Evolutionary conservation across 2,888 invertebrate genomes (phyloP).

Genomic region (Reticulitermes lucifugus): DNA sequence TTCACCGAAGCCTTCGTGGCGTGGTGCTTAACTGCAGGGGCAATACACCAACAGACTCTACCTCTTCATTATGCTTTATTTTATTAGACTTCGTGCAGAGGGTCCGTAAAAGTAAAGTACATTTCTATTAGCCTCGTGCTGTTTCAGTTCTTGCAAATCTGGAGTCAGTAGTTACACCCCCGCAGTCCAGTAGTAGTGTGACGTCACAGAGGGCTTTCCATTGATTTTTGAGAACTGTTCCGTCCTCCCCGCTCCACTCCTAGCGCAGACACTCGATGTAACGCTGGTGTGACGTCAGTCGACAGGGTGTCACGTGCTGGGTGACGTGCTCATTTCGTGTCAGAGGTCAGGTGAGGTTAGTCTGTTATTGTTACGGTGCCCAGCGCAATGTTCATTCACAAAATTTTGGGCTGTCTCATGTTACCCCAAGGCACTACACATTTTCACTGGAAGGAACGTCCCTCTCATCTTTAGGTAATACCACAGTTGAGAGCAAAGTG

Average conservation of each 20-base stretch:
- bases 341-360: constrained; percentile 40
- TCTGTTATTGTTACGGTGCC: background rate
- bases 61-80: no score
- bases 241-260: background rate
- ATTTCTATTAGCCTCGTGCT: background rate
- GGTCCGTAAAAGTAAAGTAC: background rate
- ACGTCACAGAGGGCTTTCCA: constrained; percentile 26
- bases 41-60: no score
- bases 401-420: no score
- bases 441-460: no score
- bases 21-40: no score
- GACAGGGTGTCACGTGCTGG: constrained; percentile 36
- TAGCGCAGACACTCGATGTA: background rate
- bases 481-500: no score
- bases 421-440: no score
- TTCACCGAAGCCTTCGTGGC: no score
- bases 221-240: constrained; percentile 23
- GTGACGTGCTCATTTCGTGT: constrained; percentile 38
- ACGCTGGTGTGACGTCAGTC: constrained; percentile 32
- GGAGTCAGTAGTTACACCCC: background rate
- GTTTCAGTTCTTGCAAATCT: background rate
- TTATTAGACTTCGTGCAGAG: background rate
- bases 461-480: no score
- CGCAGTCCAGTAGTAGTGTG: background rate
- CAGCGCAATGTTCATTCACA: background rate